A percentile compares a stretch with the other conserved stretches of the same genome.
Evolutionary conservation across 2,797 vertebrate species (phyloP).

Genomic region (Scolopax bukidnonensis): DNA sequence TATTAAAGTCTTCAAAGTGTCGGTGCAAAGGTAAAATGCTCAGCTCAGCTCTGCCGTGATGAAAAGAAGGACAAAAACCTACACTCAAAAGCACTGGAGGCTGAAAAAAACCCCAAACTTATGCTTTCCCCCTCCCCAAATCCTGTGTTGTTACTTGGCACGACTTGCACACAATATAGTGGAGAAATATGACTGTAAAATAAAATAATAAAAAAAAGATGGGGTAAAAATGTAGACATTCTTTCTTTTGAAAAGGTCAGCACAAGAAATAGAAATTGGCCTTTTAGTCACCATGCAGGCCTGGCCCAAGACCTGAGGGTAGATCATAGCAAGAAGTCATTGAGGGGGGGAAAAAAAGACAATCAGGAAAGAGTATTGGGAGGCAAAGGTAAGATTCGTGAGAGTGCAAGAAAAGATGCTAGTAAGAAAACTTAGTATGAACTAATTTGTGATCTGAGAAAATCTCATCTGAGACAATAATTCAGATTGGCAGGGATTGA

Average conservation of each 20-base stretch:
- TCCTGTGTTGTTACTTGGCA: neutral
- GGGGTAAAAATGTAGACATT: neutral
- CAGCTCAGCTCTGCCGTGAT: neutral
- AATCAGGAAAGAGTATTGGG: neutral
- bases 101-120: neutral
- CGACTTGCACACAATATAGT: neutral
- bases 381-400: neutral
- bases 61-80: neutral
- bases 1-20: neutral
- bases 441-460: constrained; percentile 36
- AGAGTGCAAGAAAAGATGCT: neutral
- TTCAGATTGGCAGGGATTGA: constrained; percentile 33
- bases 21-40: neutral
- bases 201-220: neutral
- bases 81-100: neutral
- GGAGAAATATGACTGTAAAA: neutral
- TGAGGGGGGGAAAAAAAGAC: neutral
- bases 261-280: neutral
- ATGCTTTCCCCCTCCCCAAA: neutral
- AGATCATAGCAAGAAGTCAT: neutral
- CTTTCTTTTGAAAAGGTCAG: constrained; percentile 24
- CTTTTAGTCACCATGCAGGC: neutral
- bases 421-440: constrained; percentile 30
- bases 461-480: constrained; percentile 42
- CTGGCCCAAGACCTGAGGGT: neutral